Base-by-base conservation (phyloP, 2,113 vertebrate species). In the Hypomesus transpacificus region DNA sequence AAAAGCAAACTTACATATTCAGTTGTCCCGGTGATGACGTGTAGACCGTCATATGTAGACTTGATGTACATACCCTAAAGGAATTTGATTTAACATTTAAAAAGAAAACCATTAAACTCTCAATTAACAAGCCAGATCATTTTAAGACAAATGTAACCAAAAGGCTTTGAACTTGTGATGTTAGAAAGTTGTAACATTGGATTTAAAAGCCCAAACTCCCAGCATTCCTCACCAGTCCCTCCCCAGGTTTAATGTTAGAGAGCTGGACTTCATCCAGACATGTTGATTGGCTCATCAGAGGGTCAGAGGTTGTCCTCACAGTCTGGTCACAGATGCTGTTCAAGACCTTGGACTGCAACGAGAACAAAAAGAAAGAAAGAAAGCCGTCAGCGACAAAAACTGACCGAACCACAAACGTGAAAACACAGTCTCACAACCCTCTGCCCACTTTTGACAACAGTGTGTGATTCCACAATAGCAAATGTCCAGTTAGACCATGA, bases 41-140 rank as follows among this genome's bases (percentile, higher is more conserved):
- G 97, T 52, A 99, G 81, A 31, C 97, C 97, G 62, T 99, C 96
- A 4, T 99, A 99, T 11, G 97, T 99, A 16, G 97, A 99, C 80
- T 98, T 99, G 80, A 99, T 98, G 87, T 98, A 99, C 96, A 99
- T 98, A 75, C 97, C 97, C 97, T 99, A 80, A 70, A 39, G 34
- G 22, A 66, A 63, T 58, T 22, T 4, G 46, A 69, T 46, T 46
- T 46, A 46, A 65, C 31, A 65, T 21, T 13, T 34, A 34, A 16
- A 50, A 65, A 24, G 18, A 9, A 24, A 80, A 75, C 60, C 4
- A 73, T 3, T 62, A 59, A 61, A 78, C 6, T 63, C 54, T 53
- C 63, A 74, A 5, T 65, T 52, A 61, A 58, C 73, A 46, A 68
- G 5, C 21, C 9, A 46, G 39, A 46, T 46, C 7, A 46, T 46